These are phyloP conservation scores for Pogonomyrmex barbatus DNA, from an alignment of 1,140 invertebrate genomes.

Conservation along the genomic window DNA sequence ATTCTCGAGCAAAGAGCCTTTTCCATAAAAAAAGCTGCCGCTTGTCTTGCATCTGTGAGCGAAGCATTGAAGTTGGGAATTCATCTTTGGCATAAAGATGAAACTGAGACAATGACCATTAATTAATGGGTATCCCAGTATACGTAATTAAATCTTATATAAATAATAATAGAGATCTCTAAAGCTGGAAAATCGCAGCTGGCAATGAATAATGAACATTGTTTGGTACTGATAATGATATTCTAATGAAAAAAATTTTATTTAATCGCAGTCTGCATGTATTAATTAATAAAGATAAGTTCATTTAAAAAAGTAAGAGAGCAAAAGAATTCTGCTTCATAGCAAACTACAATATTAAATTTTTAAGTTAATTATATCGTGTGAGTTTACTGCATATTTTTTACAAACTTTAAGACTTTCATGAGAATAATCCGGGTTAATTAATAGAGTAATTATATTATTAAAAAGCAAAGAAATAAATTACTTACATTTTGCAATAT, in stretches of 20 bases:
- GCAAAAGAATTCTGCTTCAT: background rate
- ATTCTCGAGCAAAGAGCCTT: constrained; percentile 22
- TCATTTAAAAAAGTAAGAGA: background rate
- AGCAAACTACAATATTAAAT: background rate
- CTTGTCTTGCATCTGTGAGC: constrained; percentile 38
- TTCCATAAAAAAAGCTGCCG: constrained; percentile 21
- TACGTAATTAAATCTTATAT: background rate
- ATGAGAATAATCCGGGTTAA: background rate
- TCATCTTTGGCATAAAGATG: constrained; percentile 14
- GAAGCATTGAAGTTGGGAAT: constrained; percentile 11
- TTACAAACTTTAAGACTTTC: background rate
- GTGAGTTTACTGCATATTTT: background rate
- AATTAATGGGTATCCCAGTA: background rate
- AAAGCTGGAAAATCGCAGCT: background rate
- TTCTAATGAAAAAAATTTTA: background rate
- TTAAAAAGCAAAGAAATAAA: background rate
- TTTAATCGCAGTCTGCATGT: background rate
- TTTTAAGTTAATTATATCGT: background rate
- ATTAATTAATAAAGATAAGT: background rate
- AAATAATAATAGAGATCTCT: background rate
- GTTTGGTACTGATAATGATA: background rate
- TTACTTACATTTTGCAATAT: background rate
- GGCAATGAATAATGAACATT: background rate
- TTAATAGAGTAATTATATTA: background rate
- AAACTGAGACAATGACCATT: background rate